Evolutionary conservation across 2,888 invertebrate genomes (phyloP), one percentile per base, ranked within the genome.

Genomic region (Folsomia manolachei): DNA sequence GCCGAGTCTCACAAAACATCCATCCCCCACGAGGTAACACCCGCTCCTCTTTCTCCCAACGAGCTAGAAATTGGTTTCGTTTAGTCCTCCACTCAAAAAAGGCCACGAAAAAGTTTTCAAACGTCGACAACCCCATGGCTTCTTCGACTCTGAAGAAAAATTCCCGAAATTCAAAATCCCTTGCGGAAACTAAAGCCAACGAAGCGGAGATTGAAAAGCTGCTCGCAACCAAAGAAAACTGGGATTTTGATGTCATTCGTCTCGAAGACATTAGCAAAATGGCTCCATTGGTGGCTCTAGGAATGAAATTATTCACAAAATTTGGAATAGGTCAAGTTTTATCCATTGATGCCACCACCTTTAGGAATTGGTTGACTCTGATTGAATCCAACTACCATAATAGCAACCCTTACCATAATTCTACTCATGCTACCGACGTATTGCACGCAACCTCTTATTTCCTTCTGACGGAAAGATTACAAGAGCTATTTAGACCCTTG

Each of bases 401-500:
- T 1, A 24, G 18, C 4, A 72, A 72, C 70, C 66, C 69, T 19
- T 72, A 72, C 27, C 72, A 72, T 70, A 72, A 72, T 65, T 68
- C 70, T 14, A 72, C 72, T 1, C 72, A 72, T 53, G 72, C 72
- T 0, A 65, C 70, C 14, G 72, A 72, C 26, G 72, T 72, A 52
- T n/a, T 72, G 1, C 71, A 71, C 51, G 72, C 72, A 1, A 23
- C 64, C 0, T 69, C 72, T 7, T 72, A 64, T 63, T 69, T 52
- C 26, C 18, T 72, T 7, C 27, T 21, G 18, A 69, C 69, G 11
- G 24, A 25, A 18, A 25, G 39, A 9, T 24, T 72, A 21, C 27
- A 25, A 52, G 60, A 27, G 9, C 26, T 61, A 21, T n/a, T 72
- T 9, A 56, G 63, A 18, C 69, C 72, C 0, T 4, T 64, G 1